A percentile compares a stretch with the other conserved stretches of the same genome.
These are phyloP conservation scores for Taeniopygia guttata DNA, from an alignment of 2,797 vertebrate species.

Conservation along the genomic window DNA sequence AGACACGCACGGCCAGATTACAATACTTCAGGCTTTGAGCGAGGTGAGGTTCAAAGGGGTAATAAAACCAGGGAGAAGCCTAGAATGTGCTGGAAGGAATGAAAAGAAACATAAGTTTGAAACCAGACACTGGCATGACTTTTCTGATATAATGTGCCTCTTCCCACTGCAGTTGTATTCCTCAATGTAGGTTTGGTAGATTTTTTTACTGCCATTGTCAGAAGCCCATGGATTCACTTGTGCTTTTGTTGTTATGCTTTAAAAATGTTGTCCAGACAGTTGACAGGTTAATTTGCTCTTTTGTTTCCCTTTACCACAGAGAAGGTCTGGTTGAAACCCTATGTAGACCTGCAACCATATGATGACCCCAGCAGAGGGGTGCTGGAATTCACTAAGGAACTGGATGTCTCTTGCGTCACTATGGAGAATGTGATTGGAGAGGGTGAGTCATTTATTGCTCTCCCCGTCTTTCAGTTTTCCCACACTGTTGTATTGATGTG, in stretches of 20 bases:
- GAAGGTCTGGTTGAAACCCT: slow-evolving; percentile 78
- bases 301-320: slow-evolving; percentile 55
- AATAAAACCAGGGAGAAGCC: background rate
- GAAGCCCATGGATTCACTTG: background rate
- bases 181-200: background rate
- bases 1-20: slow-evolving; percentile 34
- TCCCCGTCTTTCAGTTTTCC: background rate
- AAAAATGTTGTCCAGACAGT: background rate
- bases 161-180: background rate
- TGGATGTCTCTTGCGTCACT: slow-evolving; percentile 65
- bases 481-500: background rate
- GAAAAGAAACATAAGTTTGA: background rate
- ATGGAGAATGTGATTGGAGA: slow-evolving; percentile 78
- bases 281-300: background rate
- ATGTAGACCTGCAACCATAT: slow-evolving; percentile 78
- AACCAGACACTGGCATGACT: background rate
- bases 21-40: slow-evolving; percentile 50
- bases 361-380: slow-evolving; percentile 78
- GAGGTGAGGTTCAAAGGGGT: slow-evolving; percentile 43
- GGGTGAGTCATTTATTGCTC: slow-evolving; percentile 53
- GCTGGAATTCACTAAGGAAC: slow-evolving; percentile 76
- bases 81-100: background rate
- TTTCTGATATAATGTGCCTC: background rate
- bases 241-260: background rate
- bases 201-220: background rate